Evolutionary conservation across 2,113 vertebrate genomes (phyloP).

Genomic region (Cephalopholis sonnerati): DNA sequence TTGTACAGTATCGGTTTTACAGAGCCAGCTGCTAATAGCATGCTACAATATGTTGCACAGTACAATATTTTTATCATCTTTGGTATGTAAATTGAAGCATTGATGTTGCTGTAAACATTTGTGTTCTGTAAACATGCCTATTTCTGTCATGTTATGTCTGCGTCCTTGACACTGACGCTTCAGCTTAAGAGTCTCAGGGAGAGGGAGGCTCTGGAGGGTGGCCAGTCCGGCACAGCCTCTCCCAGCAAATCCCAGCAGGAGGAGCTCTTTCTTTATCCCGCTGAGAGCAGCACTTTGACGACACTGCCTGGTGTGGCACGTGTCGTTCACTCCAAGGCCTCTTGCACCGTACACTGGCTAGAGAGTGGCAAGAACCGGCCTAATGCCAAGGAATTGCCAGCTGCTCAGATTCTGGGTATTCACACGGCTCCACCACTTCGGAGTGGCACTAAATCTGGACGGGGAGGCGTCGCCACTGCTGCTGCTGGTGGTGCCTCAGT

Average conservation of each 20-base stretch:
- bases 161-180: slow-evolving; percentile 79
- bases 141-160: slow-evolving; percentile 5
- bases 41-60: background rate
- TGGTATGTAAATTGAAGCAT: background rate
- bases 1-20: background rate
- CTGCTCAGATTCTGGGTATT: slow-evolving; percentile 95
- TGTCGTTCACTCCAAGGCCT: slow-evolving; percentile 98
- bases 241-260: slow-evolving; percentile 80
- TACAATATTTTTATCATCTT: background rate
- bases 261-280: slow-evolving; percentile 92
- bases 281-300: slow-evolving; percentile 91
- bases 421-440: slow-evolving; percentile 79
- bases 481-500: slow-evolving; percentile 2
- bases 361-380: slow-evolving; percentile 93
- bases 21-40: background rate
- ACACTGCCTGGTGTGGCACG: slow-evolving; percentile 93
- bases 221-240: slow-evolving; percentile 72
- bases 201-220: slow-evolving; percentile 86
- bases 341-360: slow-evolving; percentile 98
- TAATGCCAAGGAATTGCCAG: slow-evolving; percentile 90
- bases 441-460: slow-evolving; percentile 64
- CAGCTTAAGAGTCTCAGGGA: slow-evolving; percentile 93
- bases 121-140: background rate
- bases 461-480: slow-evolving; percentile 26
- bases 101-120: background rate